Evolutionary conservation across 1,140 invertebrate genomes (phyloP).

Genomic region (Luehdorfia chinensis): DNA sequence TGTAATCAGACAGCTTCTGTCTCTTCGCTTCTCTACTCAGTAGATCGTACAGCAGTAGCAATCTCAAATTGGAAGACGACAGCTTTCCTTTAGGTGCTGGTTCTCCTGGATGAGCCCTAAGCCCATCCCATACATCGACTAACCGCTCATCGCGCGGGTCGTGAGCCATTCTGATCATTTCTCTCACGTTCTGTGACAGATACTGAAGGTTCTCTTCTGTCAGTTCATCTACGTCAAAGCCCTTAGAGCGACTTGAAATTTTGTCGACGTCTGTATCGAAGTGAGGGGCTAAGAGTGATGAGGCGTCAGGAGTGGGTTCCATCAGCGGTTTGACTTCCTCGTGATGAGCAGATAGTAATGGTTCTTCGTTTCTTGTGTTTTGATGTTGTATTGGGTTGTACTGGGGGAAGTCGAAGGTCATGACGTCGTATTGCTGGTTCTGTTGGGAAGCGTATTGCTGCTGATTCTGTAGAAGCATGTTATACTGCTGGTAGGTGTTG

Average conservation of each 20-base stretch:
- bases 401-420: conserved; percentile 31
- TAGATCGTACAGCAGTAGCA: conserved; percentile 77
- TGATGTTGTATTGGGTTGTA: conserved; percentile 54
- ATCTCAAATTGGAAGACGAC: conserved; percentile 58
- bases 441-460: background rate
- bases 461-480: background rate
- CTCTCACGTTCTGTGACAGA: conserved; percentile 57
- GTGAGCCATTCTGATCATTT: conserved; percentile 61
- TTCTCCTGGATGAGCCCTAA: conserved; percentile 35
- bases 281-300: conserved; percentile 48
- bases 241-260: conserved; percentile 44
- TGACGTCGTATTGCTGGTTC: conserved; percentile 4
- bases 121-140: conserved; percentile 52
- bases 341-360: conserved; percentile 50
- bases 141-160: conserved; percentile 56
- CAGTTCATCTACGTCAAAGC: conserved; percentile 38
- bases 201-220: conserved; percentile 69
- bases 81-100: conserved; percentile 41
- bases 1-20: conserved; percentile 73
- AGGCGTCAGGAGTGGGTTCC: conserved; percentile 44
- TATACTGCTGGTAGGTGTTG: conserved; percentile 1
- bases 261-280: conserved; percentile 38
- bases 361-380: conserved; percentile 42
- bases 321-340: conserved; percentile 58
- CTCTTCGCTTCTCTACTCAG: conserved; percentile 78